phyloP scores from a whole-genome alignment of 2,113 vertebrate species.

The Capreolus pygargus region DNA sequence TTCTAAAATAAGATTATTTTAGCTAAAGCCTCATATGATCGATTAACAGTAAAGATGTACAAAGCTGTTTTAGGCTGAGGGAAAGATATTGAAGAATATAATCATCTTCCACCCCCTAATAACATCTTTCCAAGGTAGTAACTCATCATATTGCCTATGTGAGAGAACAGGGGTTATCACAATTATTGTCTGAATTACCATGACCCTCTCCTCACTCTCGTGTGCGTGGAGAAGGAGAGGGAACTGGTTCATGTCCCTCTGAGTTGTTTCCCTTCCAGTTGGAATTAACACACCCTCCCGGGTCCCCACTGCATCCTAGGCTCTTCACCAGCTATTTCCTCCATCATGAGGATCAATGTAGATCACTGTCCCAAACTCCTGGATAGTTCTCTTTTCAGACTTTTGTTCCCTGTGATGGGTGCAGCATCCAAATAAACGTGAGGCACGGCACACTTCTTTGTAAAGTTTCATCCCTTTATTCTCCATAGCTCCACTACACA shows the following conservation, averaged over 20 bases:
- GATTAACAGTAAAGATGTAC: background rate
- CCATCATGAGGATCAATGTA: background rate
- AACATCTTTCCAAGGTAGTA: background rate
- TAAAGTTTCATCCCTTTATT: background rate
- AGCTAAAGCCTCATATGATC: background rate
- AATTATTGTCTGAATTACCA: background rate
- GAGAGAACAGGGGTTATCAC: background rate
- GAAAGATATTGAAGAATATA: background rate
- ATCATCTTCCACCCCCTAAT: background rate
- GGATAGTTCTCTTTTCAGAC: background rate
- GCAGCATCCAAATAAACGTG: background rate
- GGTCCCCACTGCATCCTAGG: background rate
- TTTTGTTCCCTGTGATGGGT: background rate
- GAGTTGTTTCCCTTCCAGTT: background rate
- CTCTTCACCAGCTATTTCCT: background rate
- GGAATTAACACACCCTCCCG: background rate
- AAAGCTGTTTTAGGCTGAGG: background rate
- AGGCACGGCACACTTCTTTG: background rate
- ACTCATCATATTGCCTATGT: background rate
- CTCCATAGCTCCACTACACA: background rate
- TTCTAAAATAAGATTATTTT: slow-evolving; percentile 7
- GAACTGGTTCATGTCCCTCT: background rate
- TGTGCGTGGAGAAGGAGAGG: background rate
- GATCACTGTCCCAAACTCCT: background rate
- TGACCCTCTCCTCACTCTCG: background rate